These are phyloP conservation scores for Xestia rhomboidea DNA, from an alignment of 2,888 invertebrate genomes.

Conservation along the genomic window DNA sequence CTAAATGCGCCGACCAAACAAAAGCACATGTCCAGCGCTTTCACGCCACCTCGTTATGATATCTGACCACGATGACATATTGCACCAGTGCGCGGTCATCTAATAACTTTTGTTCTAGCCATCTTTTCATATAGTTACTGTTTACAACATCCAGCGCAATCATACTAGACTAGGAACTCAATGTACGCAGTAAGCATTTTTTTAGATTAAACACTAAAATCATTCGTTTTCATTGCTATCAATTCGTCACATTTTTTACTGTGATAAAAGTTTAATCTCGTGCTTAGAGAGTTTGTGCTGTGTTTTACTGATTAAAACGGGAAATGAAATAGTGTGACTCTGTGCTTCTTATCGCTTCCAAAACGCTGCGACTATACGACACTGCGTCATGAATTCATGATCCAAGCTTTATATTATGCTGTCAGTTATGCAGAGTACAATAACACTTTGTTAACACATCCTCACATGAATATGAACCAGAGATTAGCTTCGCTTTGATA, in stretches of 20 bases:
- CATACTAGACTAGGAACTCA: background rate
- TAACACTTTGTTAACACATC: constrained; percentile 81
- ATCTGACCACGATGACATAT: constrained; percentile 83
- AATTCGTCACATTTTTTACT: constrained; percentile 23
- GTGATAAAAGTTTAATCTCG: constrained; percentile 31
- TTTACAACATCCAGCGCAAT: constrained; percentile 29
- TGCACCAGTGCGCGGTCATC: constrained; percentile 75
- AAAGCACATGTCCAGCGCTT: constrained; percentile 85
- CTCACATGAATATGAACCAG: constrained; percentile 77
- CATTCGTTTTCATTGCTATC: constrained; percentile 19
- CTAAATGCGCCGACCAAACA: constrained; percentile 81
- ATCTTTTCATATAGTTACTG: constrained; percentile 68
- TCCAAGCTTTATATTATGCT: constrained; percentile 66
- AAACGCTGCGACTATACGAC: constrained; percentile 34
- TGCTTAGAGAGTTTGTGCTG: constrained; percentile 25
- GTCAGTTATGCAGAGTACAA: constrained; percentile 59
- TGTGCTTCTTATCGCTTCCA: constrained; percentile 57
- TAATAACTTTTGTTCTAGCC: constrained; percentile 69
- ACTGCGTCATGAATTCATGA: constrained; percentile 57
- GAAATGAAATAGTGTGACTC: constrained; percentile 52
- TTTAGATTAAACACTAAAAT: constrained; percentile 1
- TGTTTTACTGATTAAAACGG: constrained; percentile 49
- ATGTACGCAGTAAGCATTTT: constrained; percentile 15
- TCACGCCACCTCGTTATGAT: constrained; percentile 85
- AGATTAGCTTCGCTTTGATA: constrained; percentile 77